These are phyloP conservation scores for Dastarcus helophoroides DNA, from an alignment of 2,888 invertebrate genomes.

Conservation along the genomic window DNA sequence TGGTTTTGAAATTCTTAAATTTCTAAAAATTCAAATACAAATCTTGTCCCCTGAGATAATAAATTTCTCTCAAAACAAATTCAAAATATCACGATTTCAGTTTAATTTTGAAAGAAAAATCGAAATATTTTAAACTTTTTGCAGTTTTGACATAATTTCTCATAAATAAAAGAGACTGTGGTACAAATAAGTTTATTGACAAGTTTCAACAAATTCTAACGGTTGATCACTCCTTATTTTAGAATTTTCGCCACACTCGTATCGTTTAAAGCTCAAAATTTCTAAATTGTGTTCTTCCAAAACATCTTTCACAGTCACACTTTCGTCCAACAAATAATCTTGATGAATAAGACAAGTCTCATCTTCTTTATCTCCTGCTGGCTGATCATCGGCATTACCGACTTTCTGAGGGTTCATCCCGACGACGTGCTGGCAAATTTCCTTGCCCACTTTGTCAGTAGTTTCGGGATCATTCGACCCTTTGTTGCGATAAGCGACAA, in stretches of 20 bases:
- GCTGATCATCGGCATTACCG: slow-evolving; percentile 45
- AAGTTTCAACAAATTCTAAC: slow-evolving; percentile 49
- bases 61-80: too few relatives aligned
- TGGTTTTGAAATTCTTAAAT: too few relatives aligned
- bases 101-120: too few relatives aligned
- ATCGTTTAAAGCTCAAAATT: slow-evolving; percentile 73
- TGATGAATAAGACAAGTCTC: slow-evolving; percentile 76
- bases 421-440: slow-evolving; percentile 87
- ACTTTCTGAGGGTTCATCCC: slow-evolving; percentile 74
- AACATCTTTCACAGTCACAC: slow-evolving; percentile 59
- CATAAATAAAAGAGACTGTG: not conserved
- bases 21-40: too few relatives aligned
- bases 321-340: slow-evolving; percentile 74
- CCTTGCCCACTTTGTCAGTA: slow-evolving; percentile 47
- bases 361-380: slow-evolving; percentile 54
- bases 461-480: slow-evolving; percentile 14
- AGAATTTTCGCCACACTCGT: slow-evolving; percentile 69
- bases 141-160: too few relatives aligned
- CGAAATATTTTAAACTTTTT: too few relatives aligned
- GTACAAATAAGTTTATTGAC: slow-evolving; percentile 39
- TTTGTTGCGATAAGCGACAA: slow-evolving; percentile 57
- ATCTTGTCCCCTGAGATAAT: too few relatives aligned
- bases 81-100: too few relatives aligned
- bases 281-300: slow-evolving; percentile 52
- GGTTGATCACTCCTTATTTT: slow-evolving; percentile 34